Evolutionary conservation across 2,113 vertebrate species (phyloP).

Genomic region (Gnathonemus longibarbis): DNA sequence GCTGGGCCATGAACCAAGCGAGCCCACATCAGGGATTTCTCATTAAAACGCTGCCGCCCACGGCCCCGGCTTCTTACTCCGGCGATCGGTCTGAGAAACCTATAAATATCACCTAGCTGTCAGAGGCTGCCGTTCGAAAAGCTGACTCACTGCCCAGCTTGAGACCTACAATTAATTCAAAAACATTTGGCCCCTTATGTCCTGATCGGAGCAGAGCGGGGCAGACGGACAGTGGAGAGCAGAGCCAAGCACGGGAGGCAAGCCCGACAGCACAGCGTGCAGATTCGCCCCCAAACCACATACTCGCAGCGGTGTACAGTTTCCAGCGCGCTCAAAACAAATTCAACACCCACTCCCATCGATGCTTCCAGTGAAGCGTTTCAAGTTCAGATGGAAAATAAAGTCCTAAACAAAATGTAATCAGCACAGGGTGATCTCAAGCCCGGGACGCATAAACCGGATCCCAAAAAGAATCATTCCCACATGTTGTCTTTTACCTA

Average conservation of each 20-base stretch:
- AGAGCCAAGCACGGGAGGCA: neutral
- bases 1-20: neutral
- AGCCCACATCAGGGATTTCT: neutral
- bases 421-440: neutral
- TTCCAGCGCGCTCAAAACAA: neutral
- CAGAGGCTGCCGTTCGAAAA: neutral
- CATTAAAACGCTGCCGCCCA: neutral
- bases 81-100: neutral
- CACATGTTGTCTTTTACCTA: constrained; percentile 2
- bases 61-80: neutral
- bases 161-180: neutral
- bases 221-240: neutral
- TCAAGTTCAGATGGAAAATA: neutral
- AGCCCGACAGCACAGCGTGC: neutral
- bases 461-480: constrained; percentile 10
- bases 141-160: constrained; percentile 4
- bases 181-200: neutral
- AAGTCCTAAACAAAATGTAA: neutral
- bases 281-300: neutral
- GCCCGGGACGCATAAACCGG: neutral
- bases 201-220: neutral
- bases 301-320: neutral
- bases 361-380: neutral
- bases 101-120: constrained; percentile 6
- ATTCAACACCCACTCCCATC: neutral